Percentiles rank a stretch among this genome's conserved stretches.
These are phyloP conservation scores for Ceramica pisi DNA, from an alignment of 2,888 invertebrate genomes.

Conservation along the genomic window DNA sequence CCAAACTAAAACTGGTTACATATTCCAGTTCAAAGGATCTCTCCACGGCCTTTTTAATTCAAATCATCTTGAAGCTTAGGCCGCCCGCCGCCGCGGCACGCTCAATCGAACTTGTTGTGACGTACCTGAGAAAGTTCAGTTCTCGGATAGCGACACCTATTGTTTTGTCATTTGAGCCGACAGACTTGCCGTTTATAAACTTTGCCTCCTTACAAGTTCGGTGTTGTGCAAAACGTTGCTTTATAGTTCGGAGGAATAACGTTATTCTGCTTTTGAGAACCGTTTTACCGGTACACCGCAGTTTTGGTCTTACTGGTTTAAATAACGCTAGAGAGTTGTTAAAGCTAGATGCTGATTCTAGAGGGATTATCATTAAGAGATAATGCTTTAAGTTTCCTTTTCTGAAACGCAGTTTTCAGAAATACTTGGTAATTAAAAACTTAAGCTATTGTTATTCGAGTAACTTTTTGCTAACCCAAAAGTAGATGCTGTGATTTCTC, in stretches of 20 bases:
- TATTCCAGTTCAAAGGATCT: constrained; percentile 63
- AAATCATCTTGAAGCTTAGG: constrained; percentile 64
- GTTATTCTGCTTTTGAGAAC: constrained; percentile 51
- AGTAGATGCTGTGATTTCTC: constrained; percentile 10
- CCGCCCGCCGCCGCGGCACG: constrained; percentile 46
- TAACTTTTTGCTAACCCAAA: background rate
- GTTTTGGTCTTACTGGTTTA: constrained; percentile 5
- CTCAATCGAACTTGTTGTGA: constrained; percentile 72
- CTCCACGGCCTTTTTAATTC: constrained; percentile 67
- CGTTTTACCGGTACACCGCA: constrained; percentile 42
- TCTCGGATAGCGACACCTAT: constrained; percentile 70
- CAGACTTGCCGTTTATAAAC: constrained; percentile 68
- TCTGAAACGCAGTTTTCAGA: background rate
- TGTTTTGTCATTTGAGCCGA: constrained; percentile 78
- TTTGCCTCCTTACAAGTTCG: constrained; percentile 66
- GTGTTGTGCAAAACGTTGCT: constrained; percentile 57
- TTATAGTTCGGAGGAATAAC: constrained; percentile 61
- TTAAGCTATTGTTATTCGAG: too few species aligned
- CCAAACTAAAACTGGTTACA: constrained; percentile 54
- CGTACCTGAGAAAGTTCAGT: constrained; percentile 71
- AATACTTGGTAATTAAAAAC: background rate
- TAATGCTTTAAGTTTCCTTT: background rate
- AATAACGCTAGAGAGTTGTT: background rate
- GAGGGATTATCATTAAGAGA: background rate
- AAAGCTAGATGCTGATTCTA: background rate